phyloP scores from a whole-genome alignment of 2,113 vertebrate species.

The Bos javanicus region DNA sequence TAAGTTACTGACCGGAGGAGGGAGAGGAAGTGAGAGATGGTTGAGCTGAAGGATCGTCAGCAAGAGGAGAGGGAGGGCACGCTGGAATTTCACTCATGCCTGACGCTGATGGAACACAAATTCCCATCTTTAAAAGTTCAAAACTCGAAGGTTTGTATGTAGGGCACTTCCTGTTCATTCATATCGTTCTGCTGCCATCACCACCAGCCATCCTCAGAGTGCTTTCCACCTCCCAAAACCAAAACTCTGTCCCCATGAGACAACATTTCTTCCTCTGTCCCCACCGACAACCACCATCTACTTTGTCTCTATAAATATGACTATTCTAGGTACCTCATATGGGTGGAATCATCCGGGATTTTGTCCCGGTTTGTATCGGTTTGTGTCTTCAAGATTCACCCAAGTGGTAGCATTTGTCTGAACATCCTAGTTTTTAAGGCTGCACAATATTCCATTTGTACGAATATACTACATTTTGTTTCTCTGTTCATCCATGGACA shows the following conservation, averaged over 20 bases:
- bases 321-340: no score
- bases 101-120: not conserved
- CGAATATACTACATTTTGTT: not conserved
- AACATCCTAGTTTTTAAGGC: not conserved
- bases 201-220: not conserved
- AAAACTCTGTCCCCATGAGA: not conserved
- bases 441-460: not conserved
- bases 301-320: not conserved
- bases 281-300: fast-evolving
- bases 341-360: not conserved
- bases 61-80: not conserved
- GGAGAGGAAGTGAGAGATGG: not conserved
- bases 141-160: fast-evolving
- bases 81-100: not conserved
- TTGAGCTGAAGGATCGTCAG: not conserved
- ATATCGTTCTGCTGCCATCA: fast-evolving
- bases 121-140: not conserved
- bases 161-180: not conserved
- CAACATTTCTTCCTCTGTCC: no score
- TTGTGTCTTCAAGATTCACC: not conserved
- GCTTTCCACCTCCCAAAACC: not conserved
- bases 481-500: not conserved
- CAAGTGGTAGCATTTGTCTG: not conserved
- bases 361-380: not conserved
- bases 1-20: not conserved